Conservation (phyloP, 2,113 vertebrate species). For the Paradisaea rubra region DNA sequence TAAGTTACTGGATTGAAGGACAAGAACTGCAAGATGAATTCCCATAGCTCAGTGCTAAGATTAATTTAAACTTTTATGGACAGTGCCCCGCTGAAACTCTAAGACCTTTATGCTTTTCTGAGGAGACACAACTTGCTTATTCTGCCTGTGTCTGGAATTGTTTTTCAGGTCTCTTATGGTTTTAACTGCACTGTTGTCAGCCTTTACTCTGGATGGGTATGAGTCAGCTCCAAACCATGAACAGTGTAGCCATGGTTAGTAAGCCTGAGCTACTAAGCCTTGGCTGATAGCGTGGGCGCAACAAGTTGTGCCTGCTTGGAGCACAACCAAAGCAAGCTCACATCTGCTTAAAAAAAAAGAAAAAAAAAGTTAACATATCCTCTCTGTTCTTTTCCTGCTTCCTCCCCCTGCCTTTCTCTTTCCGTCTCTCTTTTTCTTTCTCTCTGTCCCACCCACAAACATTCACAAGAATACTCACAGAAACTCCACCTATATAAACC, state of each 20-base stretch:
- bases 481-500: not conserved
- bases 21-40: not conserved
- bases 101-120: not conserved
- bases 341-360: not conserved
- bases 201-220: not conserved
- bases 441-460: not conserved
- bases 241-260: slow-evolving; percentile 50
- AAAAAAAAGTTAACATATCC: not conserved
- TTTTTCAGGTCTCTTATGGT: not conserved
- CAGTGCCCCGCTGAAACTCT: not conserved
- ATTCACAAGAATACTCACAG: not conserved
- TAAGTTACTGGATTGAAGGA: not conserved
- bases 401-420: not conserved
- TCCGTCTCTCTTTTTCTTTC: not conserved
- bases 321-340: not conserved
- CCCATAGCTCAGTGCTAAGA: not conserved
- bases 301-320: slow-evolving; percentile 24
- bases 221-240: slow-evolving; percentile 40
- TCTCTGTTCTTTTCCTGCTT: not conserved
- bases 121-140: not conserved
- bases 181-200: not conserved
- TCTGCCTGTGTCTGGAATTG: not conserved
- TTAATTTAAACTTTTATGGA: not conserved
- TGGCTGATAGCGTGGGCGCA: slow-evolving; percentile 7
- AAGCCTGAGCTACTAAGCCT: slow-evolving; percentile 3